Conservation (phyloP, 2,888 invertebrate genomes). For the Sepioteuthis lessoniana region DNA sequence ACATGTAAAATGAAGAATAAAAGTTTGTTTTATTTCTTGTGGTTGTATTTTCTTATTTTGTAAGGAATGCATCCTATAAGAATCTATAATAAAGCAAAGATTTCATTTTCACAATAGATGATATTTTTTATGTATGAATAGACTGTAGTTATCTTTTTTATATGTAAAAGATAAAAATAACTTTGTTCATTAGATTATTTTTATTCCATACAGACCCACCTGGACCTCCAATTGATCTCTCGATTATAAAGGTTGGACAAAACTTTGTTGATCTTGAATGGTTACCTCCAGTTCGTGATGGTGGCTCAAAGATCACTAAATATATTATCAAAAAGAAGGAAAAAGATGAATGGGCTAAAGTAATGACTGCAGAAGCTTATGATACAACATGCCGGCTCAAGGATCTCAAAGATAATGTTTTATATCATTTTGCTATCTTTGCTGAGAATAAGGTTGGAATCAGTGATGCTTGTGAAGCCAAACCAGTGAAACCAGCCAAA, state of each 20-base stretch:
- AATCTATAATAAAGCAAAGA: too few species aligned
- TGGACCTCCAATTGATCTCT: conserved; percentile 59
- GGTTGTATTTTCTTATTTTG: too few species aligned
- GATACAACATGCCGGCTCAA: conserved; percentile 57
- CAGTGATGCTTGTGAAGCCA: conserved; percentile 56
- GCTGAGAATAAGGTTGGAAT: conserved; percentile 66
- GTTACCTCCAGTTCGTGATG: conserved; percentile 61
- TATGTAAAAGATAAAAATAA: background rate
- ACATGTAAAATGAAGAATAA: background rate
- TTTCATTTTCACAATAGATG: background rate
- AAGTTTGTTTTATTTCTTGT: background rate
- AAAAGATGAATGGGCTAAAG: conserved; percentile 58
- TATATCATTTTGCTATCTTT: conserved; percentile 68
- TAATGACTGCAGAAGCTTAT: conserved; percentile 55
- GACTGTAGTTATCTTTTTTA: background rate
- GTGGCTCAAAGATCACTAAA: conserved; percentile 63
- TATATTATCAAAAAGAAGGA: conserved; percentile 60
- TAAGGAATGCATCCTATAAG: too few species aligned
- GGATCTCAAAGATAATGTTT: conserved; percentile 59
- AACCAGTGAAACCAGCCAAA: conserved; percentile 56
- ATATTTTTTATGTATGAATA: background rate
- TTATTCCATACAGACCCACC: conserved; percentile 69
- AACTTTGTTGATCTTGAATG: conserved; percentile 61
- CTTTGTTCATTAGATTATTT: background rate
- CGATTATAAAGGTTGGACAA: conserved; percentile 57